phyloP scores from a whole-genome alignment of 2,888 invertebrate species.

The Shargacucullia verbasci region DNA sequence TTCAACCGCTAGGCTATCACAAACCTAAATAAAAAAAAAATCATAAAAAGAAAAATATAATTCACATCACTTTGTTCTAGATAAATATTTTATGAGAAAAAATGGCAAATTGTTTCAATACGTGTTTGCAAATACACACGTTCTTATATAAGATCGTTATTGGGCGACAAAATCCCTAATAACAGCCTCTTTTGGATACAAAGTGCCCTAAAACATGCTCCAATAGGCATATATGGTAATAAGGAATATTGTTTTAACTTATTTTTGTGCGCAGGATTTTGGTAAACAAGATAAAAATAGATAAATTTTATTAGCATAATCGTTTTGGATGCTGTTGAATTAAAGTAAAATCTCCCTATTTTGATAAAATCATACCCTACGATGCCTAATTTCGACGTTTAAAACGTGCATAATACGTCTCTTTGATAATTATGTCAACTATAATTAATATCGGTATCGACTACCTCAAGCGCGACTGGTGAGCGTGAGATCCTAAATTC shows the following conservation, averaged over 20 bases:
- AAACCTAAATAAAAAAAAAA: too few relatives aligned
- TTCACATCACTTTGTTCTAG: not conserved
- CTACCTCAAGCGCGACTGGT: too few relatives aligned
- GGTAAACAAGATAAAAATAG: conserved; percentile 19
- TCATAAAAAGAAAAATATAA: too few relatives aligned
- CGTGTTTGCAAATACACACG: conserved; percentile 16
- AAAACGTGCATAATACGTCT: too few relatives aligned
- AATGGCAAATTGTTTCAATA: conserved; percentile 16
- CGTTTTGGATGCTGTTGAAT: conserved; percentile 8
- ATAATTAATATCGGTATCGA: too few relatives aligned
- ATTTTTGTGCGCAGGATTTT: conserved; percentile 15
- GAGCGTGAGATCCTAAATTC: too few relatives aligned
- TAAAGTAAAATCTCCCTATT: too few relatives aligned
- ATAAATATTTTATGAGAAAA: conserved; percentile 5
- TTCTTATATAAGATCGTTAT: conserved; percentile 25
- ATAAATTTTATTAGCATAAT: conserved; percentile 31
- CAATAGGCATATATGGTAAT: conserved; percentile 22
- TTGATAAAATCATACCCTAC: too few relatives aligned
- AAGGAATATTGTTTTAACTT: conserved; percentile 33
- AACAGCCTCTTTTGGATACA: conserved; percentile 15
- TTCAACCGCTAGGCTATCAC: too few relatives aligned
- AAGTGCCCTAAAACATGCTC: conserved; percentile 23
- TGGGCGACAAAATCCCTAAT: conserved; percentile 31
- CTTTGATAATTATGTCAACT: too few relatives aligned
- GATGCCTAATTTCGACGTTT: too few relatives aligned